Evolutionary conservation across 2,888 invertebrate species (phyloP), one percentile per base, ranked within the genome.

Genomic region (Nomada ruficornis): DNA sequence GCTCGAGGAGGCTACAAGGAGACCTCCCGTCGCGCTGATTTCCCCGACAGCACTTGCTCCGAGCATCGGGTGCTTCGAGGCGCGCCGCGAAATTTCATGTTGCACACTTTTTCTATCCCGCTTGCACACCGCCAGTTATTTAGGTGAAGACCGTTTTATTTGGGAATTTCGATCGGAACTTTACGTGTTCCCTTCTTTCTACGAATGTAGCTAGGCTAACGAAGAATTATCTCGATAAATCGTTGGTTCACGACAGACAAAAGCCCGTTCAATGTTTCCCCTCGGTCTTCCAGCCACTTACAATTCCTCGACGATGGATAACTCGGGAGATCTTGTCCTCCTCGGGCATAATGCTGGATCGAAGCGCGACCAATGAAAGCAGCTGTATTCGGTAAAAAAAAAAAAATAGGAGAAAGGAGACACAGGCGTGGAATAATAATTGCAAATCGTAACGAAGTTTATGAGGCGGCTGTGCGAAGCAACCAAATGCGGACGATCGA

Each of bases 71-170:
- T 60, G 36, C 70, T 23, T 44, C 67, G 23, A 57, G 36, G 23
- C 7, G 23, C n/a, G 15, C 20, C n/a, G 52, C 44, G 20, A 80
- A 54, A 26, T 55, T 80, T 57, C 71, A 64, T 52, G 36, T 20
- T 70, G 79, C 79, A 80, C 65, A 80, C 71, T 80, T 80, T 80
- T 60, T 60, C 20, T 55, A 50, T 42, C 20, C 18, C 65, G 15
- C 18, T 55, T 15, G 18, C 42, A 10, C 11, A 0, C 18, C 11
- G 57, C 1, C 26, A 57, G 20, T 54, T 20, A 54, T 54, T 54
- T 20, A 20, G 54, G 20, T n/a, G 54, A 54, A 20, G 54, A 54
- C 20, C 54, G 54, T 11, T 57, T 57, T 57, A 57, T 13, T 26
- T 20, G 11, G 23, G 11, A 23, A 57, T 4, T 26, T 15, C 11